A percentile compares a stretch with the other conserved stretches of the same genome.
phyloP scores from a whole-genome alignment of 2,888 invertebrate species.

The Halocaridina rubra region DNA sequence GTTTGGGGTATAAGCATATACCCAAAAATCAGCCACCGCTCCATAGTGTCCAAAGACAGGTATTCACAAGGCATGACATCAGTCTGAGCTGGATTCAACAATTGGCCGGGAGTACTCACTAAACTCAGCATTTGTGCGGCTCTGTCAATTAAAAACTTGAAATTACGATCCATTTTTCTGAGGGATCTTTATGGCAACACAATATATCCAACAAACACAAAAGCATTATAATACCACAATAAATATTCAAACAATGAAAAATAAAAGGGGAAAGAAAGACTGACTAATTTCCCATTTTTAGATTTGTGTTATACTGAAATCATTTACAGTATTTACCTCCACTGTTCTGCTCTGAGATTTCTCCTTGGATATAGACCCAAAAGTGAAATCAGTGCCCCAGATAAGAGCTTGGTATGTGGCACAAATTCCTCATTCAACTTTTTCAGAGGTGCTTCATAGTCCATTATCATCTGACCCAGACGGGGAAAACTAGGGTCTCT shows the following conservation, averaged over 20 bases:
- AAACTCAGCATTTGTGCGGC: constrained; percentile 92
- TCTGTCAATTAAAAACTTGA: constrained; percentile 65
- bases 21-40: constrained; percentile 97
- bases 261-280: no score
- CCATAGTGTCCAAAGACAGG: constrained; percentile 92
- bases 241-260: no score
- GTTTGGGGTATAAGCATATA: constrained; percentile 90
- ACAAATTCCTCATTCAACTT: constrained; percentile 97
- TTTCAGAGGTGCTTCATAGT: constrained; percentile 95
- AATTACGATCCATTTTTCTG: no score
- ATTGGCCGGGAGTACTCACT: constrained; percentile 92
- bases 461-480: constrained; percentile 96
- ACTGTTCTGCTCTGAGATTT: constrained; percentile 92
- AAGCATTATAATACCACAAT: no score
- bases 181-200: no score
- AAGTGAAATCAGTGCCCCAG: constrained; percentile 88
- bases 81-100: constrained; percentile 93
- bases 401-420: constrained; percentile 89
- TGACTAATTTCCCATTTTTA: no score
- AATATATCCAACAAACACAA: no score
- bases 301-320: no score
- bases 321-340: constrained; percentile 73
- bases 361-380: constrained; percentile 88
- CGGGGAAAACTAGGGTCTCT: constrained; percentile 92
- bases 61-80: constrained; percentile 98